A percentile compares a stretch with the other conserved stretches of the same genome.
Evolutionary conservation across 2,888 invertebrate species (phyloP).

Genomic region (Pachliopta kotzebuea): DNA sequence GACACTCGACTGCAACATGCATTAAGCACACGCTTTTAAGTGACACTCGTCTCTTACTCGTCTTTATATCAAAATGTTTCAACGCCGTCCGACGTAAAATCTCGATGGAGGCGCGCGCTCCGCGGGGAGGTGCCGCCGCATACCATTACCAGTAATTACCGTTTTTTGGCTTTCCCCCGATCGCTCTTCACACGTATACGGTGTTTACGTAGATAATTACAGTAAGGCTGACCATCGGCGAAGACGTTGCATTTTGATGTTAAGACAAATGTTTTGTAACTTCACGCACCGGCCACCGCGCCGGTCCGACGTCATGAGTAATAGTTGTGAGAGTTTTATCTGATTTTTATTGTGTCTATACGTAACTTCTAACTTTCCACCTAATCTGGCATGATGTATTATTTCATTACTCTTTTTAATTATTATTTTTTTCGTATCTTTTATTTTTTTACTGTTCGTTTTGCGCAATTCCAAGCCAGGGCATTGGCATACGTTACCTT

Average conservation of each 20-base stretch:
- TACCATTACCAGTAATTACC: conserved; percentile 76
- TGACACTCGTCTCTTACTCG: conserved; percentile 60
- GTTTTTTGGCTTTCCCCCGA: conserved; percentile 70
- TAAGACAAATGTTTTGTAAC: conserved; percentile 61
- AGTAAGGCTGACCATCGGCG: conserved; percentile 67
- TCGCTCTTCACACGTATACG: conserved; percentile 77
- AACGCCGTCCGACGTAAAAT: conserved; percentile 77
- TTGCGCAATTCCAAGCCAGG: conserved; percentile 88
- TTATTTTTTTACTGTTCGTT: conserved; percentile 62
- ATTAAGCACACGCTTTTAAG: conserved; percentile 73
- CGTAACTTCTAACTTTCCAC: conserved; percentile 72
- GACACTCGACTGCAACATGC: conserved; percentile 61
- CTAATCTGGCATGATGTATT: conserved; percentile 79
- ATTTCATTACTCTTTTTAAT: conserved; percentile 68
- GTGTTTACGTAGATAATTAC: conserved; percentile 77
- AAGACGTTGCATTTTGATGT: conserved; percentile 70
- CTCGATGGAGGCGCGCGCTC: conserved; percentile 72
- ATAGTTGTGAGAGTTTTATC: conserved; percentile 73
- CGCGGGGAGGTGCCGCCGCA: conserved; percentile 65
- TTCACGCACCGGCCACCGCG: conserved; percentile 63
- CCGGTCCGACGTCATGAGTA: conserved; percentile 65
- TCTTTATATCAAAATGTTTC: conserved; percentile 80
- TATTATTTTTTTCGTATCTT: conserved; percentile 26
- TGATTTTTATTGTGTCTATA: conserved; percentile 64
- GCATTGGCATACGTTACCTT: conserved; percentile 90